These are phyloP conservation scores for Papilio dardanus DNA, from an alignment of 1,140 invertebrate genomes.

Conservation along the genomic window DNA sequence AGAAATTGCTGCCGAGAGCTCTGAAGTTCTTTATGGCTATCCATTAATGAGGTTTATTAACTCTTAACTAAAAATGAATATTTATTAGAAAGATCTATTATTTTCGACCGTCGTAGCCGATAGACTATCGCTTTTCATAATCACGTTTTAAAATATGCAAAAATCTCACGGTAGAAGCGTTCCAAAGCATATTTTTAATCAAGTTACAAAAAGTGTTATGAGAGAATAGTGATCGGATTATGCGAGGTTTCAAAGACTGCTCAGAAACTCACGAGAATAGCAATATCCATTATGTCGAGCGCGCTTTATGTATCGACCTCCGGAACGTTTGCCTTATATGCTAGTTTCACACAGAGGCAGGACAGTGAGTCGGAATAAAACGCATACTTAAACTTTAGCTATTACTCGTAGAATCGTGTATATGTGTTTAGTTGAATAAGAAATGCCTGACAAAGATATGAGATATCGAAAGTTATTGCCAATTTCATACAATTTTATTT, in stretches of 20 bases:
- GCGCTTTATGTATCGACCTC: slow-evolving; percentile 66
- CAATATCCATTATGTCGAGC: slow-evolving; percentile 78
- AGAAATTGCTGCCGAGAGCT: too few species aligned
- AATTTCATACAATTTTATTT: background rate
- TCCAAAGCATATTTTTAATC: slow-evolving; percentile 21
- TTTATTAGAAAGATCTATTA: background rate
- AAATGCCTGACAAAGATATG: too few species aligned
- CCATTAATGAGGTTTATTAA: background rate
- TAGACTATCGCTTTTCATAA: slow-evolving; percentile 9
- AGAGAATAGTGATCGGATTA: slow-evolving; percentile 75
- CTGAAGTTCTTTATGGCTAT: too few species aligned
- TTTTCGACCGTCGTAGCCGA: background rate
- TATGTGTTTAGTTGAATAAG: too few species aligned
- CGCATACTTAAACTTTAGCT: background rate
- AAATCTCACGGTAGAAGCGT: slow-evolving; percentile 35
- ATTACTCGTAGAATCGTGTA: too few species aligned
- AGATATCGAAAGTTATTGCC: background rate
- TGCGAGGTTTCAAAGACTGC: slow-evolving; percentile 75
- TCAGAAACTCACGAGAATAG: slow-evolving; percentile 79
- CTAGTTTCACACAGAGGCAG: background rate
- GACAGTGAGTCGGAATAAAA: background rate
- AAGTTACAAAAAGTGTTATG: slow-evolving; percentile 66
- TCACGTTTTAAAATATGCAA: slow-evolving; percentile 7
- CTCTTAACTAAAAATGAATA: background rate
- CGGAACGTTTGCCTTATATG: slow-evolving; percentile 58